Base-by-base conservation (phyloP, 2,888 invertebrate genomes). In the Mayetiola destructor region DNA sequence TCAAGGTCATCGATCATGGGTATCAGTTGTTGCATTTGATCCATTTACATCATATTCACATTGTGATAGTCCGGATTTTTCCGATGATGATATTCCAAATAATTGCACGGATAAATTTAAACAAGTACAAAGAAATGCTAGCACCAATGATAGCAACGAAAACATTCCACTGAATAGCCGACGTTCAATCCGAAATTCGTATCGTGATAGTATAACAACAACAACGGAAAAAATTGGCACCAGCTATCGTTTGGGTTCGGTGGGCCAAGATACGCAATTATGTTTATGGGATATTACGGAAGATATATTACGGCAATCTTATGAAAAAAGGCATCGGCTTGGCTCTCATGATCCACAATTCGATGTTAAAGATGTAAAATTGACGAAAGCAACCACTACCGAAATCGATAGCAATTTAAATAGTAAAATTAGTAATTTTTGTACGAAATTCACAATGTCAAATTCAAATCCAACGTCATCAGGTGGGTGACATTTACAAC, bases 1-100 rank as follows among this genome's bases (percentile, higher is more conserved):
- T 0, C 94, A 95, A 68, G 99, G 97, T 0, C 97, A 97, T 73
- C 81, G 90, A 63, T 95, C 95, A 58, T 99, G 99, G 99, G 94
- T 99, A 18, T 91, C 92, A 56, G 91, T 93, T 20, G 96, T 97
- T 20, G 88, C 94, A 5, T 95, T 96, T 68, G 93, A 93, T 73
- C 87, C 89, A 0, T 90, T 82, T 68, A 85, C 85, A 1, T 81
- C 82, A 57, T 82, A 85, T 64, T 79, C 80, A 60, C 81, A 80
- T 63, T 77, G 77, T 67, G 77, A 77, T 59, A 71, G 71, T 8
- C 69, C 69, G 2, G 76, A 78, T 63, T 77, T 78, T 62, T 77
- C 77, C 12, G 82, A 81, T 58, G 79, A 79, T 57, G 79, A 77
- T 59, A 73, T 74, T 64, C 71, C 70, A 61, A 63, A 69, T 57